Evolutionary conservation across 2,888 invertebrate genomes (phyloP).

Genomic region (Cryptosula pallasiana): DNA sequence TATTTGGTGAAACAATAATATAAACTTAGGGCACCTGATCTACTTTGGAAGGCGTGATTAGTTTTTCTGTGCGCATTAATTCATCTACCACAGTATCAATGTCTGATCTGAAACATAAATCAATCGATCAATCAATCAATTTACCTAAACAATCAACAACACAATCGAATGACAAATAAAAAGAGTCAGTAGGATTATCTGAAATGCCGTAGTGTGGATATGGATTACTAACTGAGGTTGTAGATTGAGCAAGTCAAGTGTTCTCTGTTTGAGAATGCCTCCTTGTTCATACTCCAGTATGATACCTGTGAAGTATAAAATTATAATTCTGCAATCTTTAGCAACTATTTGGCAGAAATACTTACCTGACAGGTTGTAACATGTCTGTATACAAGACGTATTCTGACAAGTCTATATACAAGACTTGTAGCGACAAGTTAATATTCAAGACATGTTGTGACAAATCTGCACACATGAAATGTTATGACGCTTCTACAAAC

Average conservation of each 20-base stretch:
- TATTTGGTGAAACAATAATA: too few species aligned
- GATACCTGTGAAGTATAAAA: slow-evolving; percentile 42
- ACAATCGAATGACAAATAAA: too few species aligned
- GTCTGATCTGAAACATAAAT: slow-evolving; percentile 43
- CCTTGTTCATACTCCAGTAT: slow-evolving; percentile 54
- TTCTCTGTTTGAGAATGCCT: slow-evolving; percentile 50
- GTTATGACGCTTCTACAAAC: too few species aligned
- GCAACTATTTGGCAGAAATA: too few species aligned
- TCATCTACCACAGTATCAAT: slow-evolving; percentile 50
- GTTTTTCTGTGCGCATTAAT: slow-evolving; percentile 49
- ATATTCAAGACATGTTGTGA: not conserved
- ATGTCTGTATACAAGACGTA: too few species aligned
- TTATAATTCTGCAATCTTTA: not conserved
- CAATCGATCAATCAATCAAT: not conserved
- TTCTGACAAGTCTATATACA: not conserved
- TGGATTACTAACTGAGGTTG: slow-evolving; percentile 51
- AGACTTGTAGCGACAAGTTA: not conserved
- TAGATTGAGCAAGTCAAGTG: slow-evolving; percentile 52
- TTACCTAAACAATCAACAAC: not conserved
- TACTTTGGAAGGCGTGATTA: slow-evolving; percentile 49
- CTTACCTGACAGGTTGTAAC: too few species aligned
- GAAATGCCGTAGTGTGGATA: too few species aligned
- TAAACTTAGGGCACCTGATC: too few species aligned
- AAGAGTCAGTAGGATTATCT: too few species aligned
- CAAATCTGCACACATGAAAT: not conserved